These are phyloP conservation scores for Drosophila meridiana DNA, from an alignment of 2,888 invertebrate genomes.

Conservation along the genomic window DNA sequence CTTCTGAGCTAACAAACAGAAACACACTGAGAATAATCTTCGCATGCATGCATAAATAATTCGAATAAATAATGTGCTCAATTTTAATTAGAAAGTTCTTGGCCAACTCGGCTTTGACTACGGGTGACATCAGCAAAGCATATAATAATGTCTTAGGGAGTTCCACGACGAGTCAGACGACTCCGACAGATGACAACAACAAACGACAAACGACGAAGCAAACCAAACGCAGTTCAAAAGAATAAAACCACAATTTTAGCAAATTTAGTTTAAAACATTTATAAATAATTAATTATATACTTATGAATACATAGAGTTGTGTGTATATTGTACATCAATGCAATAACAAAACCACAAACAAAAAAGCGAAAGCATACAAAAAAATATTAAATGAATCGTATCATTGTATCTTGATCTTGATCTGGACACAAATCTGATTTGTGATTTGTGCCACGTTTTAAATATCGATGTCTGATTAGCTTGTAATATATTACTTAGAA, in stretches of 20 bases:
- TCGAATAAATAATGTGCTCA: slow-evolving; percentile 64
- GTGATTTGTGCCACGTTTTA: slow-evolving; percentile 81
- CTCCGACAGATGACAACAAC: slow-evolving; percentile 17
- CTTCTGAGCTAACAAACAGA: slow-evolving; percentile 55
- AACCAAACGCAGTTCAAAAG: slow-evolving; percentile 79
- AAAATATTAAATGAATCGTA: slow-evolving; percentile 62
- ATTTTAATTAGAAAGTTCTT: slow-evolving; percentile 48
- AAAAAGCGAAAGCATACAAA: slow-evolving; percentile 36
- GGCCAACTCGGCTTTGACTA: slow-evolving; percentile 52
- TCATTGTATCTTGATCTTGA: slow-evolving; percentile 79
- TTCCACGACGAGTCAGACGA: slow-evolving; percentile 28
- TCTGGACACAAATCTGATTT: slow-evolving; percentile 79
- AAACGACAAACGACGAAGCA: slow-evolving; percentile 73
- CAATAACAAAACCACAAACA: slow-evolving; percentile 31
- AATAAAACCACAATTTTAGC: slow-evolving; percentile 72
- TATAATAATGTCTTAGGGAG: slow-evolving; percentile 45
- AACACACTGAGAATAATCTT: slow-evolving; percentile 21
- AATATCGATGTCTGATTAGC: slow-evolving; percentile 81
- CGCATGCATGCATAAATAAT: slow-evolving; percentile 39
- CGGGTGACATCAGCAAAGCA: slow-evolving; percentile 57
- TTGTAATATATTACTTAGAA: slow-evolving; percentile 56
- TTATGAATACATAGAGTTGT: slow-evolving; percentile 49
- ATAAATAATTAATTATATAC: slow-evolving; percentile 62
- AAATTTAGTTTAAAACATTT: slow-evolving; percentile 78
- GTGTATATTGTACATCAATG: slow-evolving; percentile 41